Evolutionary conservation across 53 echinoderm and acorn worm genomes (phyloP).

Genomic region (Paelopatides confundens): DNA sequence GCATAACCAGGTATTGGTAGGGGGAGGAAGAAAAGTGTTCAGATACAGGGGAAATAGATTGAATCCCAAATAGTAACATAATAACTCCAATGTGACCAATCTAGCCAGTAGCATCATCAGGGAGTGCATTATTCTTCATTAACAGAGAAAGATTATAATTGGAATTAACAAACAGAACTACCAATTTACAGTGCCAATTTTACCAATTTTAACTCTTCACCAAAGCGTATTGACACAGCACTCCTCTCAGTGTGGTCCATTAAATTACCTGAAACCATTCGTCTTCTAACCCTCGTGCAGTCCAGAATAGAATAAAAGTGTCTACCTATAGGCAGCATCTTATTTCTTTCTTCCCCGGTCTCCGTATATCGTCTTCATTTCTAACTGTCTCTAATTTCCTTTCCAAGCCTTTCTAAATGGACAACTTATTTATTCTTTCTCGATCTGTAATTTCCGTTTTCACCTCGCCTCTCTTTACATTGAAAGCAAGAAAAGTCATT

Average conservation of each 20-base stretch:
- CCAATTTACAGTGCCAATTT: too few relatives aligned
- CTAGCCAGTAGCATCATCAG: too few relatives aligned
- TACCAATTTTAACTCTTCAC: neutral
- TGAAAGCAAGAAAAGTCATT: conserved; percentile 55
- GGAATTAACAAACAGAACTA: too few relatives aligned
- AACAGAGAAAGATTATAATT: too few relatives aligned
- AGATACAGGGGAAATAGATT: too few relatives aligned
- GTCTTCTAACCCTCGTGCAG: neutral
- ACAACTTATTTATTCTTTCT: conserved; percentile 40
- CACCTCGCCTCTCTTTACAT: conserved; percentile 27
- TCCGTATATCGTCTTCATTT: neutral
- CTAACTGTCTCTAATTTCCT: conserved; percentile 46
- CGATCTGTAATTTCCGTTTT: conserved; percentile 50
- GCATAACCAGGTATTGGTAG: too few relatives aligned
- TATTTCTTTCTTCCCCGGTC: neutral
- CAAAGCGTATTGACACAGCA: conserved; percentile 25
- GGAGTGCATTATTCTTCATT: too few relatives aligned
- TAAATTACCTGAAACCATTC: conserved; percentile 19
- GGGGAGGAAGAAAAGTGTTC: too few relatives aligned
- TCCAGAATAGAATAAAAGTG: too few relatives aligned
- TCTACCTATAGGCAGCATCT: too few relatives aligned
- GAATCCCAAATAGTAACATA: too few relatives aligned
- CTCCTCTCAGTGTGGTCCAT: neutral
- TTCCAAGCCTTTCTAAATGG: conserved; percentile 31
- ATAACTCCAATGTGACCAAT: too few relatives aligned